Evolutionary conservation across 92 coral and sea anemone species (phyloP).

Genomic region (Epizoanthus scotinus): DNA sequence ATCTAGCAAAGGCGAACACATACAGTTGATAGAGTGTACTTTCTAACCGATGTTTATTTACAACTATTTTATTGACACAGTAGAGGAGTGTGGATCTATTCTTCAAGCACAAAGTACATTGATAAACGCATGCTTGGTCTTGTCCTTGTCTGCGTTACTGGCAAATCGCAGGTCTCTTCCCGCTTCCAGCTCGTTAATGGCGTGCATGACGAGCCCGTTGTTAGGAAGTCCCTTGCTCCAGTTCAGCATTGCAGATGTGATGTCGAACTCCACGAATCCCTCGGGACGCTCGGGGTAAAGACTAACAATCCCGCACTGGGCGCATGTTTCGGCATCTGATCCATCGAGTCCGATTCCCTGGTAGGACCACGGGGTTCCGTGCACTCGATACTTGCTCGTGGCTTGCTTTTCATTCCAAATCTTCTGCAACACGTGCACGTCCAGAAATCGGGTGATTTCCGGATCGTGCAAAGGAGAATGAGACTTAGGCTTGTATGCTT

Average conservation of each 20-base stretch:
- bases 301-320: slow-evolving; percentile 48
- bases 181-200: slow-evolving; percentile 47
- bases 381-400: slow-evolving; percentile 43
- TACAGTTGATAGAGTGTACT: too few relatives aligned
- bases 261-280: slow-evolving; percentile 78
- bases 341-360: slow-evolving; percentile 42
- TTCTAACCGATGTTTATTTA: too few relatives aligned
- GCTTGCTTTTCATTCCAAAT: slow-evolving; percentile 67
- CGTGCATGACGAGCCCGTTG: slow-evolving; percentile 64
- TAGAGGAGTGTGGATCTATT: too few relatives aligned
- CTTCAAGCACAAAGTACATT: slow-evolving; percentile 51
- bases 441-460: slow-evolving; percentile 51
- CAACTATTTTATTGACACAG: too few relatives aligned
- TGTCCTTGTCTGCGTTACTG: slow-evolving; percentile 51
- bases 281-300: slow-evolving; percentile 59
- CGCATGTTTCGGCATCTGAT: slow-evolving; percentile 46
- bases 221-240: slow-evolving; percentile 66
- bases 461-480: slow-evolving; percentile 34
- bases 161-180: slow-evolving; percentile 67
- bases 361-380: slow-evolving; percentile 46
- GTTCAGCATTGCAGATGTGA: slow-evolving; percentile 58
- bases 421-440: slow-evolving; percentile 63
- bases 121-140: slow-evolving; percentile 49
- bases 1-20: too few relatives aligned
- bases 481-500: slow-evolving; percentile 66